phyloP scores from a whole-genome alignment of 2,797 vertebrate species.

The Chrysocyon brachyurus region DNA sequence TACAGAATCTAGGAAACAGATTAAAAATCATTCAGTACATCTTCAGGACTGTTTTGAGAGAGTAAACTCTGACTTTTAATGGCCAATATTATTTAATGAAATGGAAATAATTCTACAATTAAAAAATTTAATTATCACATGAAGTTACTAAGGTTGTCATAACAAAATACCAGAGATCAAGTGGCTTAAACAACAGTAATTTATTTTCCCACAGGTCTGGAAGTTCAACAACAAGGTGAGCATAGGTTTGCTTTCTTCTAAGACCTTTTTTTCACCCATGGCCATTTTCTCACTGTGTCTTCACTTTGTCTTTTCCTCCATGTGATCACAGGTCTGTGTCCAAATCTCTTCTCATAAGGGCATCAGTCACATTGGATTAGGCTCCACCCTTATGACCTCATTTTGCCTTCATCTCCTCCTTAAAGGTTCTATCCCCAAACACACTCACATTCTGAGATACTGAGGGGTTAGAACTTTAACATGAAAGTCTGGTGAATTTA shows the following conservation, averaged over 20 bases:
- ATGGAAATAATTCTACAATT: neutral
- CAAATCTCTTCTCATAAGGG: neutral
- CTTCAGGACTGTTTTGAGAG: neutral
- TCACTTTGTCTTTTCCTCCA: neutral
- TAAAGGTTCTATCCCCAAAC: neutral
- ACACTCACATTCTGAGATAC: neutral
- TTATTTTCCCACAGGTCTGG: neutral
- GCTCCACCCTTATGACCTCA: neutral
- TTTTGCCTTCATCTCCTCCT: neutral
- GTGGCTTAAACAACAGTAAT: neutral
- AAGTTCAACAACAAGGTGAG: neutral
- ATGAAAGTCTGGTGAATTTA: neutral
- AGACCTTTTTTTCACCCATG: neutral
- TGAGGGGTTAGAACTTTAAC: neutral
- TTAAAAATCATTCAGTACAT: conserved; percentile 15
- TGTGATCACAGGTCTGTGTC: neutral
- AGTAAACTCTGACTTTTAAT: neutral
- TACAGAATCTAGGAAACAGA: neutral
- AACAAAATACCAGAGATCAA: neutral
- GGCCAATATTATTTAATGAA: conserved; percentile 6
- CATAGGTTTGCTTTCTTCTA: neutral
- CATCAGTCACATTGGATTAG: neutral
- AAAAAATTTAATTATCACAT: neutral
- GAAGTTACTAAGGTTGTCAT: neutral
- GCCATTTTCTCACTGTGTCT: neutral